Percentiles rank a stretch among this genome's conserved stretches.
phyloP scores from a whole-genome alignment of 2,797 vertebrate species.

The Siniperca obscura region DNA sequence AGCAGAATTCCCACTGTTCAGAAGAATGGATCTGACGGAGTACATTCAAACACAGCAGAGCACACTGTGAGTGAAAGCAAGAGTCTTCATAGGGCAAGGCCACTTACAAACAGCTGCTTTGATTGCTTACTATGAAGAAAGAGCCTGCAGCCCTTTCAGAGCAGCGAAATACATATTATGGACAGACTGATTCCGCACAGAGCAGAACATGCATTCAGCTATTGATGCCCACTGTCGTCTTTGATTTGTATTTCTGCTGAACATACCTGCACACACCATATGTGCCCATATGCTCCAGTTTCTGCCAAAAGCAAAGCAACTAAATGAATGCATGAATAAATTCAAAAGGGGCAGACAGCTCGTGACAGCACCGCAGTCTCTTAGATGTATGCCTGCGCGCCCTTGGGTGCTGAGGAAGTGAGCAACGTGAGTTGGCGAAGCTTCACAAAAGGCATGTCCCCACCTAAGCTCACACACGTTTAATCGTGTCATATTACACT shows the following conservation, averaged over 20 bases:
- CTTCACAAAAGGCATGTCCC: background rate
- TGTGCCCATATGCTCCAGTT: slow-evolving; percentile 19
- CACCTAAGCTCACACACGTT: background rate
- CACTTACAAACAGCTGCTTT: slow-evolving; percentile 47
- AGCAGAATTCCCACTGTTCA: background rate
- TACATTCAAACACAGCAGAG: slow-evolving; percentile 26
- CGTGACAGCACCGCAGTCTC: background rate
- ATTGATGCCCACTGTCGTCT: background rate
- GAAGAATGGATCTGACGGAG: background rate
- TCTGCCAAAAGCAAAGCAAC: slow-evolving; percentile 2
- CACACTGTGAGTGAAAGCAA: background rate
- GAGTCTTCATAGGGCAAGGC: slow-evolving; percentile 28
- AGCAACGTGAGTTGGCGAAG: background rate
- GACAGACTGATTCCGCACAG: background rate
- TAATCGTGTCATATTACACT: slow-evolving; percentile 14
- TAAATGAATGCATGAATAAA: background rate
- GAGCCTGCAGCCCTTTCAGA: slow-evolving; percentile 7
- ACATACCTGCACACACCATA: slow-evolving; percentile 28
- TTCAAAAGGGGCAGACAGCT: slow-evolving; percentile 33
- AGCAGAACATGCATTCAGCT: slow-evolving; percentile 7
- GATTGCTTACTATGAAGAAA: slow-evolving; percentile 22
- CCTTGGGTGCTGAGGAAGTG: slow-evolving; percentile 12
- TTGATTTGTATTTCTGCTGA: slow-evolving; percentile 25
- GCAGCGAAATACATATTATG: slow-evolving; percentile 9
- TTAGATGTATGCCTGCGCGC: background rate